Evolutionary conservation across 2,888 invertebrate species (phyloP).

Genomic region (Drosophila pullipes): DNA sequence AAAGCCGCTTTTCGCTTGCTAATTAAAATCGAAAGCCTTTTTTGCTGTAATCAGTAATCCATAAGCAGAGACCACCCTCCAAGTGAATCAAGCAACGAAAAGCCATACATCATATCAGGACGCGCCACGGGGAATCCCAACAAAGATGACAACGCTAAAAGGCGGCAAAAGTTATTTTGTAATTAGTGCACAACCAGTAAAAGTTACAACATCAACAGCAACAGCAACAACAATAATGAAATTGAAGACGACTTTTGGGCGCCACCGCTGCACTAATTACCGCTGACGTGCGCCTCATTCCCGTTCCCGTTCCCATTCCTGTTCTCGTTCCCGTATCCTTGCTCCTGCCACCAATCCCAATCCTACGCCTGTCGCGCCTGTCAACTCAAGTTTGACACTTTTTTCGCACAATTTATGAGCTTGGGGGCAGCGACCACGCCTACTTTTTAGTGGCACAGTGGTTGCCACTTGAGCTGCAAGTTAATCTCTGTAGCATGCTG

Average conservation of each 20-base stretch:
- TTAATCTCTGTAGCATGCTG: not conserved
- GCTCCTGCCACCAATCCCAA: not conserved
- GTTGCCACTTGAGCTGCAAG: not conserved
- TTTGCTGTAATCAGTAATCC: conserved; percentile 51
- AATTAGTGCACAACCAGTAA: conserved; percentile 67
- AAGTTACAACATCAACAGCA: conserved; percentile 37
- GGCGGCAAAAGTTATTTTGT: conserved; percentile 74
- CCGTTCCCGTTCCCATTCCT: not conserved
- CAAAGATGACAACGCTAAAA: conserved; percentile 69
- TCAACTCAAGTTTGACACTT: conserved; percentile 80
- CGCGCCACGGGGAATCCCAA: conserved; percentile 73
- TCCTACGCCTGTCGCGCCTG: conserved; percentile 47
- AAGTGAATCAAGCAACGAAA: conserved; percentile 60
- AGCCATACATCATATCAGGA: conserved; percentile 72
- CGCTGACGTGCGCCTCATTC: conserved; percentile 63
- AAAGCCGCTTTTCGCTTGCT: conserved; percentile 40
- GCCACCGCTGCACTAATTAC: conserved; percentile 73
- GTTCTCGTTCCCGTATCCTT: not conserved
- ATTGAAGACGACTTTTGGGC: conserved; percentile 73
- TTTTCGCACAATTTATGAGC: conserved; percentile 76
- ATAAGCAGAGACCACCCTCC: conserved; percentile 19
- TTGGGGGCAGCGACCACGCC: conserved; percentile 22
- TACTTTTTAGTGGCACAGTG: conserved; percentile 43
- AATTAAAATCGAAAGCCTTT: conserved; percentile 70
- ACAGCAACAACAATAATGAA: conserved; percentile 52